Evolutionary conservation across 2,113 vertebrate genomes (phyloP).

Genomic region (Salminus brasiliensis): DNA sequence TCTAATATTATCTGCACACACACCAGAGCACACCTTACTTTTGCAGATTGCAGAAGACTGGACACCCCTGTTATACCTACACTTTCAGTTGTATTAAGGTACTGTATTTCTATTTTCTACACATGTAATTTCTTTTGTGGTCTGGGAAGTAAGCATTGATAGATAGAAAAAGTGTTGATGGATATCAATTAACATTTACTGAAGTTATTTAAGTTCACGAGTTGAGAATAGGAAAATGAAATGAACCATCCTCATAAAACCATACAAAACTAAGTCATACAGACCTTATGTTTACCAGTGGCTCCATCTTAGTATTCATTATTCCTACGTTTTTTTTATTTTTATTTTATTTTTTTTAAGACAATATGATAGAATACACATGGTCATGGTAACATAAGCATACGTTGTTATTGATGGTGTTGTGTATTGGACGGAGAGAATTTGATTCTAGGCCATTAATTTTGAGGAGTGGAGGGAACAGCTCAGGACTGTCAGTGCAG

Average conservation of each 20-base stretch:
- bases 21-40: too few species aligned
- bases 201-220: not conserved
- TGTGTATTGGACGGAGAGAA: slow-evolving; percentile 72
- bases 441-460: slow-evolving; percentile 74
- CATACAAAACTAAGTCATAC: not conserved
- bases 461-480: slow-evolving; percentile 70
- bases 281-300: not conserved
- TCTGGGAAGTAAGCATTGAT: too few species aligned
- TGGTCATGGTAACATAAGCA: not conserved
- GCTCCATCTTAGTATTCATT: not conserved
- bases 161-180: too few species aligned
- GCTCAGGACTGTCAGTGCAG: slow-evolving; percentile 68
- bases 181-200: too few species aligned
- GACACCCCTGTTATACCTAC: too few species aligned
- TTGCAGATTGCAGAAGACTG: too few species aligned
- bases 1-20: too few species aligned
- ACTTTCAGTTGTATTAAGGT: too few species aligned
- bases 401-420: slow-evolving; percentile 70
- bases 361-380: slow-evolving; percentile 52
- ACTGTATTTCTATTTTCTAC: too few species aligned
- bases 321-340: too few species aligned
- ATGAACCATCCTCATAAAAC: not conserved
- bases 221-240: not conserved
- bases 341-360: slow-evolving; percentile 62
- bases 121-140: too few species aligned